Base-by-base conservation (phyloP, 2,113 vertebrate species). In the Callopanchax toddi region DNA sequence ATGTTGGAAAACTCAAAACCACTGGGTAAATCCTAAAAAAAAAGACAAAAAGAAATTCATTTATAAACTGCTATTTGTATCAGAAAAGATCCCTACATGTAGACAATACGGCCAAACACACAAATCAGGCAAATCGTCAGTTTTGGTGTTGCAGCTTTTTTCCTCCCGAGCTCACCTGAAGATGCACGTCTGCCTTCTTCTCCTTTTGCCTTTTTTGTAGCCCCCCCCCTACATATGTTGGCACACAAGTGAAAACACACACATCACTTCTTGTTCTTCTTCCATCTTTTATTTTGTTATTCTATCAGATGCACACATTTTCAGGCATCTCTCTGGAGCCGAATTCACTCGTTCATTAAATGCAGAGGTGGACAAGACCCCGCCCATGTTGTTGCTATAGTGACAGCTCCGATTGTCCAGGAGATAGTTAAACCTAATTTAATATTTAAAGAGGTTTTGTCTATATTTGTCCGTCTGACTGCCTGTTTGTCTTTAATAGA, bases 291-390 rank as follows among this genome's bases (percentile, higher is more conserved):
- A 42, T 48, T 52, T 58, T 76, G 16, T 29, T 23, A 70, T 11
- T 48, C 21, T 42, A 16, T 57, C 16, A 58, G 22, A 60, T 9
- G 46, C 46, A 44, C 48, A 44, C 11, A 11, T 42, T 44, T 2
- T 13, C 15, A 11, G 6, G 37, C 65, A 59, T 66, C 44, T 63
- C 34, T 46, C 43, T 0, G 71, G 49, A 82, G 58, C 18, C 44
- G 13, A 46, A 44, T 74, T 64, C 39, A 61, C 62, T 70, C 59
- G 67, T 70, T 81, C 61, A 82, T 79, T 86, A 66, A 78, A 63
- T 63, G 5, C 56, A 0, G 17, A 53, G 46, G 51, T 67, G 58
- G 61, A 46, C 16, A 53, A 22, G 60, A 61, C 66, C 57, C 73
- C 66, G 21, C 49, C 77, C 59, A 20, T 57, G 15, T 56, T 68